These are phyloP conservation scores for Mormyrus proboscirostris DNA, from an alignment of 2,797 vertebrate genomes.

Conservation along the genomic window DNA sequence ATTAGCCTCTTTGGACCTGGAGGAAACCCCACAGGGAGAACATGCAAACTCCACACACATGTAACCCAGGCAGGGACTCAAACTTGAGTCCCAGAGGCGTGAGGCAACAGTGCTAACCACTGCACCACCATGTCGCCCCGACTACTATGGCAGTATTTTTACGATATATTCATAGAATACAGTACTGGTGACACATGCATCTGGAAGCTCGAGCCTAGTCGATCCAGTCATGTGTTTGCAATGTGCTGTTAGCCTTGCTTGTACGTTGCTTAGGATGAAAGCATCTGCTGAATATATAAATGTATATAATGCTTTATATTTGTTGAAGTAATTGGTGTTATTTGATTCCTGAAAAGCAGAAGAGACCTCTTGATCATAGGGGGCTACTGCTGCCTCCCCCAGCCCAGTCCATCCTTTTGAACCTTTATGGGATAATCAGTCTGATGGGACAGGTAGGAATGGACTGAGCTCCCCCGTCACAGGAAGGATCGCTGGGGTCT, in stretches of 20 bases:
- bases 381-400: neutral
- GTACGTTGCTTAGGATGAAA: neutral
- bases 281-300: neutral
- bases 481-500: neutral
- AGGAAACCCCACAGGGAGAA: too few relatives aligned
- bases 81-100: too few relatives aligned
- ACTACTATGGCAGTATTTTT: neutral
- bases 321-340: neutral
- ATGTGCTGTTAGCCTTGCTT: neutral
- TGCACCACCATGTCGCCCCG: too few relatives aligned
- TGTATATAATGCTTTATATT: neutral
- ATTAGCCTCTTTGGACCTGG: too few relatives aligned
- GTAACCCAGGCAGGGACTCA: too few relatives aligned
- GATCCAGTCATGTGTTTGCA: neutral
- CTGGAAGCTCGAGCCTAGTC: neutral
- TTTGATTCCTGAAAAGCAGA: neutral
- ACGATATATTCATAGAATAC: neutral
- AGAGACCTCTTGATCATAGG: neutral
- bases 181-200: neutral
- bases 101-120: too few relatives aligned
- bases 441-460: neutral
- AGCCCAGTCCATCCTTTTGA: neutral
- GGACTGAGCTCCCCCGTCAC: neutral
- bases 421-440: slow-evolving; percentile 10
- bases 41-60: too few relatives aligned